Conservation (phyloP, 1,140 invertebrate genomes). For the Steinernema khuongi region DNA sequence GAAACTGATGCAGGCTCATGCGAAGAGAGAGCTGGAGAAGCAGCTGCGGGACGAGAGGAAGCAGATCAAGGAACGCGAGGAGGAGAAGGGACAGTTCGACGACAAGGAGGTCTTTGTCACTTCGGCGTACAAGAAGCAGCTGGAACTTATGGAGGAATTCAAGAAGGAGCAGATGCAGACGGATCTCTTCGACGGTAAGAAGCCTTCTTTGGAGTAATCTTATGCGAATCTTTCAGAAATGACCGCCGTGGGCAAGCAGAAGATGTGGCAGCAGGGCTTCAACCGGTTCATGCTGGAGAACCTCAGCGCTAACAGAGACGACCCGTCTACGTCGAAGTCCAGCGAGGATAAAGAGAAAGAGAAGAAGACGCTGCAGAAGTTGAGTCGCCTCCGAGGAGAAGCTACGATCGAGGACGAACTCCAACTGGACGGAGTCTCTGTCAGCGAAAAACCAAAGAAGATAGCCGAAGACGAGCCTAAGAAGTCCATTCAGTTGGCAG, state of each 20-base stretch:
- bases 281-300: constrained; percentile 21
- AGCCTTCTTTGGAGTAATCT: background rate
- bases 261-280: constrained; percentile 37
- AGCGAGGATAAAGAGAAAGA: constrained; percentile 20
- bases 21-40: constrained; percentile 30
- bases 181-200: constrained; percentile 30
- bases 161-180: constrained; percentile 35
- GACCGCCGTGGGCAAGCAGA: constrained; percentile 38
- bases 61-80: constrained; percentile 44
- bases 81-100: constrained; percentile 41
- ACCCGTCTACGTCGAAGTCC: background rate
- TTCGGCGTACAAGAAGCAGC: constrained; percentile 39
- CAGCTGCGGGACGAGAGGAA: constrained; percentile 44
- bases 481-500: constrained; percentile 36
- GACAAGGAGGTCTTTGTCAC: constrained; percentile 53
- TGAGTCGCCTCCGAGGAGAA: too few relatives aligned
- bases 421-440: background rate
- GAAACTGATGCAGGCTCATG: constrained; percentile 38
- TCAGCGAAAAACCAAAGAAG: constrained; percentile 13
- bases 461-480: constrained; percentile 27
- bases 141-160: constrained; percentile 39
- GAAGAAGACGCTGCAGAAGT: constrained; percentile 16
- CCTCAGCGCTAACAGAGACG: constrained; percentile 9
- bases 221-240: constrained; percentile 21
- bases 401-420: constrained; percentile 10